Percentiles rank a stretch among this genome's conserved stretches.
Conservation (phyloP, 53 echinoderm and acorn worm genomes). For the Echinarachnius parma region DNA sequence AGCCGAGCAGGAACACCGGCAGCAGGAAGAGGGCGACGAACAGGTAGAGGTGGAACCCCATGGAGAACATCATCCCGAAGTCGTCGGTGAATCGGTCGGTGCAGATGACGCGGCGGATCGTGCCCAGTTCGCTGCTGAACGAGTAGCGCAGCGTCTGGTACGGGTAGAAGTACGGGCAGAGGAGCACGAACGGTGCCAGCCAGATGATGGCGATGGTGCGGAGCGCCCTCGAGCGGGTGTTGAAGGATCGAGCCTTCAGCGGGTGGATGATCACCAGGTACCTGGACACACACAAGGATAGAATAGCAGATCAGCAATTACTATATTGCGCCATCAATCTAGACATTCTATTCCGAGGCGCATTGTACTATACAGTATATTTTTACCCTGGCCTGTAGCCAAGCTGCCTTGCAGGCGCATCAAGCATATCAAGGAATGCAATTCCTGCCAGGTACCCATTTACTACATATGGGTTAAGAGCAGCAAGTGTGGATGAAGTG, state of each 20-base stretch:
- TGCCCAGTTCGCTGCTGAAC: conserved; percentile 64
- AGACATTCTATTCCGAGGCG: too few species aligned
- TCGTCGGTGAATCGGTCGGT: conserved; percentile 37
- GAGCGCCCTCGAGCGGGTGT: conserved; percentile 81
- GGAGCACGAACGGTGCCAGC: conserved; percentile 64
- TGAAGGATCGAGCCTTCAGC: conserved; percentile 78
- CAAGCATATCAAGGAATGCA: too few species aligned
- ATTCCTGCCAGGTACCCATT: too few species aligned
- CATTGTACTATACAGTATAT: too few species aligned
- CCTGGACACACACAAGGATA: conserved; percentile 26
- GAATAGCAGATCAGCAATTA: too few species aligned
- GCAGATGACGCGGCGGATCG: conserved; percentile 65
- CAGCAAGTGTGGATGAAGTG: too few species aligned
- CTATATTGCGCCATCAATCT: too few species aligned
- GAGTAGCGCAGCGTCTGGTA: conserved; percentile 48
- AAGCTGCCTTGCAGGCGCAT: too few species aligned
- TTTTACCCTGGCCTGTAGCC: too few species aligned
- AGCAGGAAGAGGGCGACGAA: conserved; percentile 64
- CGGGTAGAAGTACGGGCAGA: conserved; percentile 82
- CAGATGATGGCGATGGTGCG: conserved; percentile 73
- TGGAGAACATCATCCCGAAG: conserved; percentile 10
- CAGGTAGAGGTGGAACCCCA: conserved; percentile 53
- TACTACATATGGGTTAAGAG: too few species aligned
- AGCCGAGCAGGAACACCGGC: conserved; percentile 65
- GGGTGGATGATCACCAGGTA: conserved; percentile 93